phyloP scores from a whole-genome alignment of 2,888 invertebrate species.

The Abrostola tripartita region DNA sequence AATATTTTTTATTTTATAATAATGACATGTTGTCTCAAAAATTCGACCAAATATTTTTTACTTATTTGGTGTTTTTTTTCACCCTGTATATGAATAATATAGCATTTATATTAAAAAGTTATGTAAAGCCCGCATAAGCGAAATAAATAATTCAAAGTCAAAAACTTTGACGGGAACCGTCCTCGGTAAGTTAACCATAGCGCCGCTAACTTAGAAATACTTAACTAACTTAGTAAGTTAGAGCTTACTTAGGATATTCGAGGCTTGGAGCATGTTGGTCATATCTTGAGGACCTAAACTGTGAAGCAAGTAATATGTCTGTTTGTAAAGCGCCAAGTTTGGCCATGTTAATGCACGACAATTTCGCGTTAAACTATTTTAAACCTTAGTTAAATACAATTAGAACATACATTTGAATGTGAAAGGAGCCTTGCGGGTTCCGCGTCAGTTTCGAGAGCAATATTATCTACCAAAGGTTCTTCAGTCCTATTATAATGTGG shows the following conservation, averaged over 20 bases:
- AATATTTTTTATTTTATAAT: neutral
- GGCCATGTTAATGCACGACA: no score
- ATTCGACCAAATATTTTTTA: neutral
- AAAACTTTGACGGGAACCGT: conserved; percentile 41
- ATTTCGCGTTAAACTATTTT: no score
- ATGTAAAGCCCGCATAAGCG: conserved; percentile 32
- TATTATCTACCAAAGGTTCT: no score
- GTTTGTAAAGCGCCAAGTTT: neutral
- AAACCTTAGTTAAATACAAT: no score
- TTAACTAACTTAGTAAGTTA: conserved; percentile 43
- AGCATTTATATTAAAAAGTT: conserved; percentile 20
- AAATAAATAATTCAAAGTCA: conserved; percentile 49
- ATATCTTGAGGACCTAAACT: conserved; percentile 12
- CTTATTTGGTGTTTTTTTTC: neutral
- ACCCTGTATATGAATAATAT: neutral
- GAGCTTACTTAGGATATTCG: conserved; percentile 40
- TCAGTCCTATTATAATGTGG: no score
- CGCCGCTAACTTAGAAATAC: conserved; percentile 41
- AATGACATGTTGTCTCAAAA: neutral
- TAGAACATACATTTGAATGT: no score
- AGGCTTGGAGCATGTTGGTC: conserved; percentile 13
- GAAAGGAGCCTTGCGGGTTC: no score
- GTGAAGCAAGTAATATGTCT: neutral
- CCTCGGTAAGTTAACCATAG: conserved; percentile 28
- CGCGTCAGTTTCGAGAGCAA: no score